These are phyloP conservation scores for Tauraco erythrolophus DNA, from an alignment of 2,113 vertebrate genomes.

Conservation along the genomic window DNA sequence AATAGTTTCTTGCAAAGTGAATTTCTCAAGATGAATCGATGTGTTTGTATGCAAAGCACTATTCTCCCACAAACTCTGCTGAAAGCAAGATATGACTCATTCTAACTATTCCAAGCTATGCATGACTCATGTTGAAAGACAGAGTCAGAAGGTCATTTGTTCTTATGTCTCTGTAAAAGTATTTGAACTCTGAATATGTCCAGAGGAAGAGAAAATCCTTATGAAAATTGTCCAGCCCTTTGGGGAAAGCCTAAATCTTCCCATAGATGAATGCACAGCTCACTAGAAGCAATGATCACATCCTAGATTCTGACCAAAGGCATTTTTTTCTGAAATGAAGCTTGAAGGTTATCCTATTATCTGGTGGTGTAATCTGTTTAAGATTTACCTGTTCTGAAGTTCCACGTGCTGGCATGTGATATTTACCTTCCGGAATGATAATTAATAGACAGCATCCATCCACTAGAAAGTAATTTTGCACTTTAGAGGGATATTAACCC, in stretches of 20 bases:
- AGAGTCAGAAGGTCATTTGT: background rate
- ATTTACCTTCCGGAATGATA: background rate
- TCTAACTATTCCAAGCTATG: background rate
- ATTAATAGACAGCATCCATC: background rate
- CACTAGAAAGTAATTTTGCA: background rate
- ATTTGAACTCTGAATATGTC: background rate
- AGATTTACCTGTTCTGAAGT: background rate
- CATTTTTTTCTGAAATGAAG: background rate
- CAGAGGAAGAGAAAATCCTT: background rate
- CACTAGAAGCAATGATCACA: background rate
- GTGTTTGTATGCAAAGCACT: constrained; percentile 1
- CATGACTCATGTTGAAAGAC: background rate
- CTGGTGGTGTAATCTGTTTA: background rate
- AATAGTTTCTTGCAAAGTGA: background rate
- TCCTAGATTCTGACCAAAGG: background rate
- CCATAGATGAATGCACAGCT: background rate
- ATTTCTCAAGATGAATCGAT: background rate
- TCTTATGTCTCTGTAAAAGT: background rate
- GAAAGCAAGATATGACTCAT: background rate
- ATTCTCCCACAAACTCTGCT: background rate
- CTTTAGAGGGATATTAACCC: background rate
- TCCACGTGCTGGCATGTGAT: background rate
- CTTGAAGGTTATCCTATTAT: background rate
- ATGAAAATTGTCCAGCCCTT: background rate
- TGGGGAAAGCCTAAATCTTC: background rate